Conservation (phyloP, 2,888 invertebrate species). For the Teleiodes luculella region DNA sequence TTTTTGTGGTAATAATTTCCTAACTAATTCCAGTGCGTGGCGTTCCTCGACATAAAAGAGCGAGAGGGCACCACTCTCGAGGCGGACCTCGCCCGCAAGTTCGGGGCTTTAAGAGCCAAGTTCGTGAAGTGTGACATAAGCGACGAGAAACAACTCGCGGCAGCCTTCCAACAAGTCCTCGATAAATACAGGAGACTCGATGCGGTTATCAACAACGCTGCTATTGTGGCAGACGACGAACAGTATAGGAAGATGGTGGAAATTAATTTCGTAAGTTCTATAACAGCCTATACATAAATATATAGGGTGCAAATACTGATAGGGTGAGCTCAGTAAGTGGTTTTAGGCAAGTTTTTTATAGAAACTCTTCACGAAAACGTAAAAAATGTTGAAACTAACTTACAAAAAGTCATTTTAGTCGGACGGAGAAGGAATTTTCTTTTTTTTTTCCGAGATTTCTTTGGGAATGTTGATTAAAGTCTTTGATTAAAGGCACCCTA, state of each 20-base stretch:
- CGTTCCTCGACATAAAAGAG: conserved; percentile 58
- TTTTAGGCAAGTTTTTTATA: too few relatives aligned
- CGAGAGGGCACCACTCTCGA: conserved; percentile 56
- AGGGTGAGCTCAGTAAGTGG: too few relatives aligned
- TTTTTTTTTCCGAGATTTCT: too few relatives aligned
- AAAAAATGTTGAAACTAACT: too few relatives aligned
- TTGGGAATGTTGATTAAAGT: too few relatives aligned
- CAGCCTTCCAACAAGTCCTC: conserved; percentile 54
- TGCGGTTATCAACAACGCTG: conserved; percentile 62
- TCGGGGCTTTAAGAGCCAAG: conserved; percentile 64
- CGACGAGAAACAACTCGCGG: conserved; percentile 48
- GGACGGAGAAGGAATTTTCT: too few relatives aligned
- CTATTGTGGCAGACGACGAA: conserved; percentile 45
- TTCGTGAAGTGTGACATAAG: conserved; percentile 68
- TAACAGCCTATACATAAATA: too few relatives aligned
- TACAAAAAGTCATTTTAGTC: too few relatives aligned
- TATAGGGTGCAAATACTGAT: too few relatives aligned
- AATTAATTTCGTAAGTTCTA: conserved; percentile 60
- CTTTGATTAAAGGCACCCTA: too few relatives aligned
- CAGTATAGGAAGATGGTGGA: conserved; percentile 52
- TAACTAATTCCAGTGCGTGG: conserved; percentile 65
- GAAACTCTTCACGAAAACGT: too few relatives aligned
- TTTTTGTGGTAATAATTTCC: too few relatives aligned
- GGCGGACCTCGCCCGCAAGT: conserved; percentile 51
- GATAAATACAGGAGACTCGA: conserved; percentile 63